phyloP scores from a whole-genome alignment of 1,140 invertebrate species.

The Caerostris extrusa region DNA sequence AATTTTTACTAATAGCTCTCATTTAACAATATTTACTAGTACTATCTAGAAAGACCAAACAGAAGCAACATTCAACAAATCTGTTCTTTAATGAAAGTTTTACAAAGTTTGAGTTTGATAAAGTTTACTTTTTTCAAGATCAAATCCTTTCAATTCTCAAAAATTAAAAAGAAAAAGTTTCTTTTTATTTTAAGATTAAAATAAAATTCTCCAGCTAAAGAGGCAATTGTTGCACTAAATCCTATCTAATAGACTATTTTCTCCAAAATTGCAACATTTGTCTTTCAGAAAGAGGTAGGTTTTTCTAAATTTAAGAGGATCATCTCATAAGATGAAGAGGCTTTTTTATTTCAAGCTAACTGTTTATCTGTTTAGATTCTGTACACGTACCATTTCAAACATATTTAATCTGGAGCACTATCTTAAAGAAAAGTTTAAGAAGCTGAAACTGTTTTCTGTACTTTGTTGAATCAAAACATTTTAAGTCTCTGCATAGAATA shows the following conservation, averaged over 20 bases:
- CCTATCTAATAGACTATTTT: not conserved
- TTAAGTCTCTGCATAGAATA: conserved; percentile 1
- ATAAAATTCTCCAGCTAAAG: not conserved
- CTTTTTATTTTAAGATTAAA: not conserved
- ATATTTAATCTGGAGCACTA: not conserved
- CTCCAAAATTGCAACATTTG: not conserved
- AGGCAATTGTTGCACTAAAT: not conserved
- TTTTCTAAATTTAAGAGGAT: not conserved
- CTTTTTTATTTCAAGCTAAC: conserved; percentile 9
- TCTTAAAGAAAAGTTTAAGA: not conserved
- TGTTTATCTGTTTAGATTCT: conserved; percentile 2
- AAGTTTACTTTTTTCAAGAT: not conserved
- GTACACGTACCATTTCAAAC: not conserved
- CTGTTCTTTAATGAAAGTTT: too few species aligned
- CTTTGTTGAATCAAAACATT: not conserved
- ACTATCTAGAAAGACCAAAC: too few species aligned
- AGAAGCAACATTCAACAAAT: too few species aligned
- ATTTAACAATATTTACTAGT: too few species aligned
- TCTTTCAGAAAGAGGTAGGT: not conserved
- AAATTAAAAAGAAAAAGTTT: not conserved
- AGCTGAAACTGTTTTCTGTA: not conserved
- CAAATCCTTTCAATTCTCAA: not conserved
- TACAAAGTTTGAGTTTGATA: not conserved
- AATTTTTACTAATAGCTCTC: too few species aligned
- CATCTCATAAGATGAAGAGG: not conserved